Evolutionary conservation across 2,797 vertebrate species (phyloP).

Genomic region (Tenualosa thibaudeaui): DNA sequence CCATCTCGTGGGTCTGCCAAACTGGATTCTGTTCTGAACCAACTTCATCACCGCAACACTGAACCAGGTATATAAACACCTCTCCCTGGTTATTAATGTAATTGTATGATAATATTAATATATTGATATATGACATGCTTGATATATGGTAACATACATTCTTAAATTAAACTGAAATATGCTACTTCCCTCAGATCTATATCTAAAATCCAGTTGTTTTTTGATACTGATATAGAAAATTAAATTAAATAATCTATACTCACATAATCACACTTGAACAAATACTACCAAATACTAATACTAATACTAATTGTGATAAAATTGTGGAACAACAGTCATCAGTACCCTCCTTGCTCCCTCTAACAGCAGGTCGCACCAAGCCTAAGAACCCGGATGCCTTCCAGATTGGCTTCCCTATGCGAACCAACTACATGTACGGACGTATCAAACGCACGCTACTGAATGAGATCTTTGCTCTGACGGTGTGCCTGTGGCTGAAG

Average conservation of each 20-base stretch:
- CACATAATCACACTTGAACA: background rate
- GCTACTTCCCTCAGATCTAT: too few species aligned
- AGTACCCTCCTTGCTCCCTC: background rate
- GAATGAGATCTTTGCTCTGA: constrained; percentile 81
- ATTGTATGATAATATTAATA: too few species aligned
- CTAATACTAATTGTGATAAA: background rate
- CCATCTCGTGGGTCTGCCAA: constrained; percentile 55
- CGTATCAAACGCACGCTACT: constrained; percentile 74
- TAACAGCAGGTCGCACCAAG: constrained; percentile 66
- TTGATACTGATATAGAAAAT: background rate
- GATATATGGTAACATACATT: too few species aligned
- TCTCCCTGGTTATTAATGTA: too few species aligned
- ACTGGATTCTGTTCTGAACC: constrained; percentile 69
- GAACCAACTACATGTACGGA: constrained; percentile 84
- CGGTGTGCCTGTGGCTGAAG: constrained; percentile 81
- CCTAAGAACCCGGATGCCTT: constrained; percentile 74
- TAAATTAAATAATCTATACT: background rate
- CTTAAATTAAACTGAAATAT: too few species aligned
- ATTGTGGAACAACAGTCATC: background rate
- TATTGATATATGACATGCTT: too few species aligned
- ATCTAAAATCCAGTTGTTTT: too few species aligned
- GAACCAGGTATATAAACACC: constrained; percentile 59
- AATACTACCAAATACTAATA: background rate
- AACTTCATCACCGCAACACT: constrained; percentile 63
- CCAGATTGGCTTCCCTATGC: constrained; percentile 82